Percentiles rank a stretch among this genome's conserved stretches.
These are phyloP conservation scores for Caenorhabditis tropicalis DNA, from an alignment of 1,140 invertebrate species.

Conservation along the genomic window DNA sequence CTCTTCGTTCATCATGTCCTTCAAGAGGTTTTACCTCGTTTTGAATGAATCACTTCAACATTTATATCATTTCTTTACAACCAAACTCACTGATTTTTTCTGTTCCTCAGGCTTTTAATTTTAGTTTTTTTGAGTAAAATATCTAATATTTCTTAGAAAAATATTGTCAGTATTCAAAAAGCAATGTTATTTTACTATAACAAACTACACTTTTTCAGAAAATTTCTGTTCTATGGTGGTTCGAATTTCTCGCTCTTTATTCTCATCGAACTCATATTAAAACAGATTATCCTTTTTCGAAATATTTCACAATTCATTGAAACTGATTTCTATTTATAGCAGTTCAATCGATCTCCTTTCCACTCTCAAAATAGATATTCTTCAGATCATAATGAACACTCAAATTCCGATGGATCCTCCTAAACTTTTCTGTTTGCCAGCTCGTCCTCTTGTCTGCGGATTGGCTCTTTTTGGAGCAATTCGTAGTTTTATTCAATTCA, in stretches of 20 bases:
- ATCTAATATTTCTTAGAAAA: neutral
- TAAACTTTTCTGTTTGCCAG: conserved; percentile 8
- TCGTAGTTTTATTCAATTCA: conserved; percentile 11
- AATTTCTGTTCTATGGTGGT: no score
- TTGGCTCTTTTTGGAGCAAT: conserved; percentile 10
- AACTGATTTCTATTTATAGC: neutral
- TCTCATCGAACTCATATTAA: neutral
- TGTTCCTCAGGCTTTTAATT: no score
- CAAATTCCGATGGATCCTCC: conserved; percentile 28
- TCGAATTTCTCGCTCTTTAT: no score
- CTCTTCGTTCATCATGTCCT: neutral
- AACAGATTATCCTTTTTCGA: neutral
- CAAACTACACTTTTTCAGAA: no score
- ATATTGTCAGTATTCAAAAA: no score
- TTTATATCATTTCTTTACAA: neutral
- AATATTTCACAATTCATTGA: neutral
- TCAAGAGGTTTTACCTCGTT: neutral
- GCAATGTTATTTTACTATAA: no score
- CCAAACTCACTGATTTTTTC: neutral
- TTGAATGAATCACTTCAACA: neutral
- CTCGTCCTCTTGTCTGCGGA: neutral
- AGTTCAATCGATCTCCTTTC: neutral
- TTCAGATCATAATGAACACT: neutral
- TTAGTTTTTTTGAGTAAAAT: neutral
- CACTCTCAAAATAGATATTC: neutral